phyloP scores from a whole-genome alignment of 1,140 invertebrate genomes.

The Bathynomus jamesi region DNA sequence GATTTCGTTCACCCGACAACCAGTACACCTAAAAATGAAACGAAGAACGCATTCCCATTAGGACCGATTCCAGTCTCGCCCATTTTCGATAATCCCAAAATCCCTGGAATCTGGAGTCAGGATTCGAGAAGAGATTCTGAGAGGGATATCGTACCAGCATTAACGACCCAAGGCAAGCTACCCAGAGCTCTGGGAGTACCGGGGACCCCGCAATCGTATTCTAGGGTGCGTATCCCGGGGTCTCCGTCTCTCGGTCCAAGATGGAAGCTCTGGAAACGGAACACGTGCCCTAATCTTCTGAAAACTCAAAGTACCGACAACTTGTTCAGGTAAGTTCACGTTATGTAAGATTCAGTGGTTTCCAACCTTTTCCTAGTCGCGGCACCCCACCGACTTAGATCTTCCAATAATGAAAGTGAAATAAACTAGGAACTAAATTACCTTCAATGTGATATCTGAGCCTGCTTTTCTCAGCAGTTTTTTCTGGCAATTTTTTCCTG shows the following conservation, averaged over 20 bases:
- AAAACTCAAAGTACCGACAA: constrained; percentile 28
- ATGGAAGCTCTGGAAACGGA: constrained; percentile 26
- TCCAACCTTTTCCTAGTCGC: no score
- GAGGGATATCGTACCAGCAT: neutral
- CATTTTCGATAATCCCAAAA: neutral
- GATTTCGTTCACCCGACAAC: neutral
- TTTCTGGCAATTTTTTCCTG: no score
- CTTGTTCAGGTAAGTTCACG: constrained; percentile 26
- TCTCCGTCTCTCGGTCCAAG: constrained; percentile 19
- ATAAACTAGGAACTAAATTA: no score
- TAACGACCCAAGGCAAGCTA: neutral
- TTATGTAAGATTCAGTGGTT: no score
- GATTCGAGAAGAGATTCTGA: neutral
- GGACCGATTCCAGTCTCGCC: neutral
- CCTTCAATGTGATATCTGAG: no score
- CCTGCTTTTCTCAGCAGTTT: no score
- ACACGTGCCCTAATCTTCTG: constrained; percentile 27
- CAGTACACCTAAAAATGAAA: neutral
- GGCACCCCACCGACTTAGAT: no score
- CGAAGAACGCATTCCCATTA: neutral
- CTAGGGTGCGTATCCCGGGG: neutral
- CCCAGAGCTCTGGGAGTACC: no score
- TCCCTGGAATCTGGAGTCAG: neutral
- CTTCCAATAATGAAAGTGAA: no score
- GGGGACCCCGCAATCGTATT: neutral